Evolutionary conservation across 2,888 invertebrate species (phyloP), one percentile per base, ranked within the genome.

Genomic region (Idaea aversata): DNA sequence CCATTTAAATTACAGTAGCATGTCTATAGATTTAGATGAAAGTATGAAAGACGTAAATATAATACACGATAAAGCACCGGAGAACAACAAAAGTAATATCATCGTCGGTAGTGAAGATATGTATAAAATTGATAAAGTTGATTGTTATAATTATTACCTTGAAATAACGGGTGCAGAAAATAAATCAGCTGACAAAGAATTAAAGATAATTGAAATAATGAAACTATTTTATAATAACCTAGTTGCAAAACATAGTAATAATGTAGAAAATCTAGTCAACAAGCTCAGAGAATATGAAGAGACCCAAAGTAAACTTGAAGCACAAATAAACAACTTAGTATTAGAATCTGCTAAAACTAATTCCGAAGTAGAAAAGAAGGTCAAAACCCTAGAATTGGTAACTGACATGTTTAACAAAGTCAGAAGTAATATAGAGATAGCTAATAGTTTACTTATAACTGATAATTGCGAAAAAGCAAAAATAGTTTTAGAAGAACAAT

Each of bases 21-120:
- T 88, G 34, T 83, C 89, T 2, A 84, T 88, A 85, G 88, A 90
- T 62, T 79, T 91, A 63, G 90, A 91, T 73, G 88, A 86, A 59
- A 90, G 85, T 71, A 83, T 88, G 72, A 77, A 76, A 5, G 85
- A 88, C 61, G 67, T 78, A 5, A 83, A 80, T 69, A 70, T 78
- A 35, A 84, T 81, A 66, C 66, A 75, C 1, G 76, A 78, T 60
- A 78, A 83, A 57, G 63, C 65, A 38, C 63, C 61, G 36, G 59
- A 59, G 59, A 77, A 77, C 61, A 71, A 76, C 7, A 78, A 79
- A 65, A 71, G 71, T 59, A 16, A 16, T 3, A 16, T 10, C 4
- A 16, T 6, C 13, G 78, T 7, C 13, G 13, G 13, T 47, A 47
- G 0, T 47, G 7, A 47, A 47, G 87, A 88, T 63, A 64, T 79